Conservation (phyloP, 2,113 vertebrate species). For the Daboia siamensis region DNA sequence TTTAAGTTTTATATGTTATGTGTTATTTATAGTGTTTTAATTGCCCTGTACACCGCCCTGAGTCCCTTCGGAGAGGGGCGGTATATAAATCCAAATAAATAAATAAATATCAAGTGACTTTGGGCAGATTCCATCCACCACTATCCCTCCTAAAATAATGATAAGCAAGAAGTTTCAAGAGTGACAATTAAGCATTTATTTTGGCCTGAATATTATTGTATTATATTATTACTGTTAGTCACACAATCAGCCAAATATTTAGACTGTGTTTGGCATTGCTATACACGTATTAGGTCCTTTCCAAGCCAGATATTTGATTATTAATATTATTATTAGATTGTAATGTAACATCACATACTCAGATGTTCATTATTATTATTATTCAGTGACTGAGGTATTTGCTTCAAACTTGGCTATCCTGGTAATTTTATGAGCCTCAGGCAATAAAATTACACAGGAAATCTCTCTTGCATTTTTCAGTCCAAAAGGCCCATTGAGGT, state of each 20-base stretch:
- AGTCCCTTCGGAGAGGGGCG: too few species aligned
- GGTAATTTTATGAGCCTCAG: constrained; percentile 8
- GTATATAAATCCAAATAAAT: too few species aligned
- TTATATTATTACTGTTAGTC: background rate
- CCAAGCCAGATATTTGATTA: too few species aligned
- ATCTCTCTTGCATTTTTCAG: constrained; percentile 22
- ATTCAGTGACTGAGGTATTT: constrained; percentile 14
- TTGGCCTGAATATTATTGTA: background rate
- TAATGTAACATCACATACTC: too few species aligned
- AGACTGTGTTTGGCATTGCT: too few species aligned
- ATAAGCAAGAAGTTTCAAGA: background rate
- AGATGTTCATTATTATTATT: background rate
- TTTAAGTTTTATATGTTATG: too few species aligned
- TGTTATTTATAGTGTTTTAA: too few species aligned
- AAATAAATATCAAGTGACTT: too few species aligned
- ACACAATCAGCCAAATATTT: background rate
- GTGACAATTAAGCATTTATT: background rate
- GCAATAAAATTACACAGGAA: constrained; percentile 32
- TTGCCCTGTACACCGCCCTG: too few species aligned
- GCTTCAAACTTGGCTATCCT: constrained; percentile 10
- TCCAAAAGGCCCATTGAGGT: constrained; percentile 23
- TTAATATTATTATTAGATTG: too few species aligned
- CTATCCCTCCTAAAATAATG: background rate
- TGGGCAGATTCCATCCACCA: background rate
- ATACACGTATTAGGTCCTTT: too few species aligned